A percentile compares a stretch with the other conserved stretches of the same genome.
phyloP scores from a whole-genome alignment of 1,140 invertebrate genomes.

The Bombus impatiens region DNA sequence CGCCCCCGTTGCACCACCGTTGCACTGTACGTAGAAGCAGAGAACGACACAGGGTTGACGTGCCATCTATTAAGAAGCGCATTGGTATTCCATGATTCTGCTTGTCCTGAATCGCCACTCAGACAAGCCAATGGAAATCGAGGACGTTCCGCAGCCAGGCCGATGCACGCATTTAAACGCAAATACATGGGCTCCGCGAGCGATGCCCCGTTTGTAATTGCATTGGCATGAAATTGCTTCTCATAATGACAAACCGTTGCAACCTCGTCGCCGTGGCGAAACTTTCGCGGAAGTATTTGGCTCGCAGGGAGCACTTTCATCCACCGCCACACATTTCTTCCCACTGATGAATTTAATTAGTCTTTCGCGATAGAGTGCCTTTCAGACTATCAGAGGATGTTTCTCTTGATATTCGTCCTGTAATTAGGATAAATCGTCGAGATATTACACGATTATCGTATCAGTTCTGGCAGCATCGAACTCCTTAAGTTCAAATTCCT shows the following conservation, averaged over 20 bases:
- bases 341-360: constrained; percentile 13
- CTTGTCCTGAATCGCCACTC: constrained; percentile 1
- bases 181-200: background rate
- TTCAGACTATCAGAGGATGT: background rate
- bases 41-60: background rate
- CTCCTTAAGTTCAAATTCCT: background rate
- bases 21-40: too few species aligned
- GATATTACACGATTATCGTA: too few species aligned
- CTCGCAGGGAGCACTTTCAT: background rate
- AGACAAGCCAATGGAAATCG: constrained; percentile 41
- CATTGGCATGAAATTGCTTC: constrained; percentile 48
- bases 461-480: background rate
- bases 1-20: too few species aligned
- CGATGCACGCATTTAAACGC: constrained; percentile 41
- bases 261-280: background rate
- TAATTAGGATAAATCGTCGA: background rate
- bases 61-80: constrained; percentile 23
- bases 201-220: constrained; percentile 29
- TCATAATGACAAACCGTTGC: constrained; percentile 43
- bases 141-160: constrained; percentile 28
- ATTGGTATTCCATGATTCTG: constrained; percentile 18
- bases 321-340: background rate
- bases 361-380: background rate
- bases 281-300: background rate
- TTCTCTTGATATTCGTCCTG: too few species aligned